Conservation (phyloP, 2,888 invertebrate species). For the Nemoura dubitans region DNA sequence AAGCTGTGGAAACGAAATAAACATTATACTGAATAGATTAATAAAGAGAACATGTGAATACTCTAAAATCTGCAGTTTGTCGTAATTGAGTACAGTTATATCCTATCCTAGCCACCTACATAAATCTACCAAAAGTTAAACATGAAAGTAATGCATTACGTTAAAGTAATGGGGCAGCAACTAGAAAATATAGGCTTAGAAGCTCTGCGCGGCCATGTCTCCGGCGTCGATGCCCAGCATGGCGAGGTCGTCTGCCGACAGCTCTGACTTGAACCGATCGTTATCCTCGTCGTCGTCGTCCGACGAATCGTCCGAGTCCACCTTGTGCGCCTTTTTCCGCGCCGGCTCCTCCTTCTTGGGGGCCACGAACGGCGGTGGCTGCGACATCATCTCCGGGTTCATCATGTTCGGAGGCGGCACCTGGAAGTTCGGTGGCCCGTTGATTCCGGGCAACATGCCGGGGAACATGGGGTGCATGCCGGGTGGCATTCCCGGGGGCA, state of each 20-base stretch:
- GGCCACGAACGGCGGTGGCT: conserved; percentile 32
- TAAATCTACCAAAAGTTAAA: not conserved
- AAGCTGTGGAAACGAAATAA: not conserved
- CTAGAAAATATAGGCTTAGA: conserved; percentile 53
- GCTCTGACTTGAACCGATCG: conserved; percentile 54
- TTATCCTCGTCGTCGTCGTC: conserved; percentile 53
- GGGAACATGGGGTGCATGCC: conserved; percentile 36
- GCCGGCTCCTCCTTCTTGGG: conserved; percentile 21
- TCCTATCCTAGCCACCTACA: not conserved
- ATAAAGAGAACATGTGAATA: not conserved
- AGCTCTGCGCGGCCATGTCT: conserved; percentile 71
- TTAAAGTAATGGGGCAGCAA: too few relatives aligned
- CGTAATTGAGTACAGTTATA: not conserved
- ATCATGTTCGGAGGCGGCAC: conserved; percentile 16
- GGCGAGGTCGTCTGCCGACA: conserved; percentile 75
- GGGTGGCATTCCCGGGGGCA: conserved; percentile 7
- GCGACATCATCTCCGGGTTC: conserved; percentile 30
- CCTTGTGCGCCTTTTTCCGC: conserved; percentile 2
- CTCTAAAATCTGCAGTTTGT: not conserved
- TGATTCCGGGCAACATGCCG: not conserved
- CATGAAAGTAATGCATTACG: too few relatives aligned
- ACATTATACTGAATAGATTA: not conserved
- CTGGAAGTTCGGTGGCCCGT: conserved; percentile 26
- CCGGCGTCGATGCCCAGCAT: conserved; percentile 88
- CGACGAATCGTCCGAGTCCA: conserved; percentile 23